Evolutionary conservation across 2,113 vertebrate species (phyloP), one percentile per base, ranked within the genome.

Genomic region (Cyanoramphus novaezelandiae): DNA sequence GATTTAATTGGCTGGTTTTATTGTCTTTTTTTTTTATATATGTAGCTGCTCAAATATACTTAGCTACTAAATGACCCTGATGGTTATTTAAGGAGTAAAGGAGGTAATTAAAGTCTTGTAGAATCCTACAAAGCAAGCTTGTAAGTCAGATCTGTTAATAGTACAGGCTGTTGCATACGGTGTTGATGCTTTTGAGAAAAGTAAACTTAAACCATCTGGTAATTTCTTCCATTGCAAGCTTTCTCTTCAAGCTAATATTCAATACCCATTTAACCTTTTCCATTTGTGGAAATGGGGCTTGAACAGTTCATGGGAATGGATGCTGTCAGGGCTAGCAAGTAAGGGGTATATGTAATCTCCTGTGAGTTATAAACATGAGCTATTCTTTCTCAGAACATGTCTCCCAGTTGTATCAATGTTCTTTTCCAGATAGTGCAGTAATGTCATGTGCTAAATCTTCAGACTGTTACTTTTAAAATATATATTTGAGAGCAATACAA

Each of bases 311-410:
- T 13, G 21, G 78, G 31, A 46, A 11, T 11, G 55, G 60, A 20
- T 1, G 1, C 33, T 63, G 19, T 31, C 39, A 49, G 37, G 31
- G 20, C 44, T 72, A 29, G 63, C 29, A 43, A 64, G 33, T 25
- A 8, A 62, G 53, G 44, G 60, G 16, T 24, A 21, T 17, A 4
- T 20, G 4, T n/a, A 15, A 19, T 52, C 29, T 53, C 21, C 49
- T 64, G 53, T 9, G 46, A 29, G 44, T 50, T 67, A 41, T 1
- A 16, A 67, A 25, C 15, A 27, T 0, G 0, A 77, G 13, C 69
- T 57, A 2, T 11, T 68, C 27, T 78, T 80, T 33, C 35, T 35
- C 60, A 24, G 29, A 53, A 47, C 15, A 6, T 5, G 9, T 59
- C 9, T 60, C 39, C 86, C 33, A 0, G 25, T 33, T 20, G 33